A percentile compares a stretch with the other conserved stretches of the same genome.
Evolutionary conservation across 2,113 vertebrate species (phyloP).

Genomic region (Oenanthe melanoleuca): DNA sequence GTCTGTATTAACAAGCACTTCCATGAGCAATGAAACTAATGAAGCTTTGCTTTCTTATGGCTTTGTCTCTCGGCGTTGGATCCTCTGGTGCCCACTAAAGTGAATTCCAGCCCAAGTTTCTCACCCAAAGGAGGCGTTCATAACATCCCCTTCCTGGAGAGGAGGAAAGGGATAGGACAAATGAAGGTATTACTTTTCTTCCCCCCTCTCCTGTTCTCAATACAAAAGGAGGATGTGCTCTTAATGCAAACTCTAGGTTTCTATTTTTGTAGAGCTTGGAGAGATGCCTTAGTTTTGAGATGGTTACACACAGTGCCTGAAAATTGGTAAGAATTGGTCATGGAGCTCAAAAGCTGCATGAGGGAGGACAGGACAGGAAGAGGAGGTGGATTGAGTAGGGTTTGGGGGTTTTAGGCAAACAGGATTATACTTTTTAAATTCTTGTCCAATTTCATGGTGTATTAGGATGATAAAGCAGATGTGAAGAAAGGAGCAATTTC

Average conservation of each 20-base stretch:
- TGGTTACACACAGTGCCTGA: neutral
- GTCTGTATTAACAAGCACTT: conserved; percentile 65
- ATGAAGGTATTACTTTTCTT: neutral
- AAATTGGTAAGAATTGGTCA: neutral
- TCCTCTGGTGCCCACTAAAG: conserved; percentile 61
- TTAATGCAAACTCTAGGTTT: neutral
- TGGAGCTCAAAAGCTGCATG: neutral
- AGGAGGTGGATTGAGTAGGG: neutral
- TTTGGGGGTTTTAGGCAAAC: neutral
- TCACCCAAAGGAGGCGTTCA: neutral
- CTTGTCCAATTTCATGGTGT: neutral
- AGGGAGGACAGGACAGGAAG: neutral
- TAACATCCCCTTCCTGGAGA: neutral
- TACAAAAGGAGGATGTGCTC: neutral
- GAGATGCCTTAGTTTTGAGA: neutral
- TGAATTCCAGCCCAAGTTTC: conserved; percentile 33
- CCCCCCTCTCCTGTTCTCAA: neutral
- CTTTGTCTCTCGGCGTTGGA: conserved; percentile 8
- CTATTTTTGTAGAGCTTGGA: neutral
- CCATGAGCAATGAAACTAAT: conserved; percentile 66
- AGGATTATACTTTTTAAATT: neutral
- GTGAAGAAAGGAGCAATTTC: neutral
- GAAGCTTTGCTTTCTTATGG: conserved; percentile 51
- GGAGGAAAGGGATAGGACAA: conserved; percentile 5
- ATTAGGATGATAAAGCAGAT: neutral